A percentile compares a stretch with the other conserved stretches of the same genome.
phyloP scores from a whole-genome alignment of 1,140 invertebrate species.

The Macrocentrus cingulum region DNA sequence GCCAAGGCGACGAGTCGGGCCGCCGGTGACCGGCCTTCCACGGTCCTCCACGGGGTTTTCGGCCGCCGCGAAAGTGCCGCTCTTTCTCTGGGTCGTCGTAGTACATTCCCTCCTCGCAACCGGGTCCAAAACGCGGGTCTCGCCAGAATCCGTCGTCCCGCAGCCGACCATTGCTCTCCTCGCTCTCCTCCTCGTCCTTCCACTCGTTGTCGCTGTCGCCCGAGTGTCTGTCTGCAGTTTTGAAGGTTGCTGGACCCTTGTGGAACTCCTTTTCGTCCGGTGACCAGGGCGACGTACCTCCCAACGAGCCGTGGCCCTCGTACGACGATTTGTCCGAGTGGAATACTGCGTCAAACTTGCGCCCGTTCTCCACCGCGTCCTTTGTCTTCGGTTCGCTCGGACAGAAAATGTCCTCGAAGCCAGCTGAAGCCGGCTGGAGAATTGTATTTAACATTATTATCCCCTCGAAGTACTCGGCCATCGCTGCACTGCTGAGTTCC shows the following conservation, averaged over 20 bases:
- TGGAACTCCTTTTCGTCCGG: slow-evolving; percentile 72
- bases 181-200: slow-evolving; percentile 55
- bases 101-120: slow-evolving; percentile 42
- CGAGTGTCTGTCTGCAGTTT: slow-evolving; percentile 41
- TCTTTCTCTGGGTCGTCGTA: slow-evolving; percentile 45
- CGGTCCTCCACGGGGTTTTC: slow-evolving; percentile 40
- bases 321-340: slow-evolving; percentile 48
- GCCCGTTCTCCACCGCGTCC: slow-evolving; percentile 54
- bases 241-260: slow-evolving; percentile 50
- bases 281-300: slow-evolving; percentile 72
- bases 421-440: slow-evolving; percentile 31
- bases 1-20: slow-evolving; percentile 44
- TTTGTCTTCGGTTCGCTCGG: slow-evolving; percentile 38
- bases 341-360: slow-evolving; percentile 56
- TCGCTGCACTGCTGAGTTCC: slow-evolving; percentile 35
- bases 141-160: slow-evolving; percentile 38
- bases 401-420: slow-evolving; percentile 48
- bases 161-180: slow-evolving; percentile 48
- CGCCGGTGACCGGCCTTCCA: slow-evolving; percentile 43
- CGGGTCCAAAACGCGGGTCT: slow-evolving; percentile 37
- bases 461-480: slow-evolving; percentile 55
- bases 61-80: slow-evolving; percentile 43
- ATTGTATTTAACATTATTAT: slow-evolving; percentile 51
- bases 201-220: slow-evolving; percentile 58
- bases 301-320: slow-evolving; percentile 55